A percentile compares a stretch with the other conserved stretches of the same genome.
These are phyloP conservation scores for Lithophane leautieri DNA, from an alignment of 2,888 invertebrate species.

Conservation along the genomic window DNA sequence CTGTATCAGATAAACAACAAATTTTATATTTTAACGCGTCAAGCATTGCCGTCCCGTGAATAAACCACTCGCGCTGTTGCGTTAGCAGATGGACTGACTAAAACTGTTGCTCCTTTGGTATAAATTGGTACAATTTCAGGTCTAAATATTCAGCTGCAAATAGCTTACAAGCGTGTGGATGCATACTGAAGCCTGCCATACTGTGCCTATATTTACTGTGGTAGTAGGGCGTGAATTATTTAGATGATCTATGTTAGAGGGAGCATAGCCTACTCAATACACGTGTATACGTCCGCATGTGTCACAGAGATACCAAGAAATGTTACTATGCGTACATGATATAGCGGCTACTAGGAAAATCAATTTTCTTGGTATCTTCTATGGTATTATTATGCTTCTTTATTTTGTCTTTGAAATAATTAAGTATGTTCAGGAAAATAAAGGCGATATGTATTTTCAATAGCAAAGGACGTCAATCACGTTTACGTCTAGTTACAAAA, in stretches of 20 bases:
- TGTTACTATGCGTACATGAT: neutral
- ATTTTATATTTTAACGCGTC: neutral
- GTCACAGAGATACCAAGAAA: neutral
- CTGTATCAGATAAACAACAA: neutral
- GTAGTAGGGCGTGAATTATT: slow-evolving; percentile 22
- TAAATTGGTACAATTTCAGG: neutral
- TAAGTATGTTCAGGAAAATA: neutral
- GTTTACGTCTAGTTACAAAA: neutral
- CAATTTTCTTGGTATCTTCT: neutral
- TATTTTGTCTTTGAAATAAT: neutral
- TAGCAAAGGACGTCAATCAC: neutral
- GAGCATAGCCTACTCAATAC: neutral
- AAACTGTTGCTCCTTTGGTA: neutral
- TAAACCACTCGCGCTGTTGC: neutral
- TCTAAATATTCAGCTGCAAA: neutral
- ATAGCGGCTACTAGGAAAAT: neutral
- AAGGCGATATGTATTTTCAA: neutral
- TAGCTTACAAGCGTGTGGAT: neutral
- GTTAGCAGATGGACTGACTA: neutral
- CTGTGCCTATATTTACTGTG: slow-evolving; percentile 23
- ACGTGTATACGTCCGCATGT: neutral
- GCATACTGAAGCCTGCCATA: slow-evolving; percentile 4
- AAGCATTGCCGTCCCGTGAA: neutral
- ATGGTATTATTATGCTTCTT: neutral
- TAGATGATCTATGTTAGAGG: slow-evolving; percentile 10